These are phyloP conservation scores for Drosophila trichaetosa DNA, from an alignment of 2,888 invertebrate species.

Conservation along the genomic window DNA sequence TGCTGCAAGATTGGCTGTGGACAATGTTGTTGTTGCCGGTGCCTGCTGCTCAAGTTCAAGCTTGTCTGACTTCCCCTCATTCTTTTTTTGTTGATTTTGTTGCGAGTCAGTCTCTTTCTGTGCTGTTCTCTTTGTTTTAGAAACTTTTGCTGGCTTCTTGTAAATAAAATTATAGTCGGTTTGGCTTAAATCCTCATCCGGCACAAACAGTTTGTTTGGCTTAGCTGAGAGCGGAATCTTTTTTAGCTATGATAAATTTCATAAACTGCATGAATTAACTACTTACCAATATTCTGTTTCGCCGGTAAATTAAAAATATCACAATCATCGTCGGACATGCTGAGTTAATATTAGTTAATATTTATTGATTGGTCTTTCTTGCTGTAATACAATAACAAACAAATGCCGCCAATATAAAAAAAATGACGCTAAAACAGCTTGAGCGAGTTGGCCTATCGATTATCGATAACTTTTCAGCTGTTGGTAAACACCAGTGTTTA, in stretches of 20 bases:
- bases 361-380: background rate
- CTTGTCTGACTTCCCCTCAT: background rate
- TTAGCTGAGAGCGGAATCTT: conserved; percentile 15
- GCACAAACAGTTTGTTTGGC: conserved; percentile 16
- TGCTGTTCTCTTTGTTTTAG: conserved; percentile 2
- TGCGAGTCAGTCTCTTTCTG: background rate
- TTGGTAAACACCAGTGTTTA: conserved; percentile 2
- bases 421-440: background rate
- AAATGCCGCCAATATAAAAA: conserved; percentile 33
- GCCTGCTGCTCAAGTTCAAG: background rate
- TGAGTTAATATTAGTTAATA: background rate
- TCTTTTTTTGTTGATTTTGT: background rate
- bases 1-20: background rate
- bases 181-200: conserved; percentile 32
- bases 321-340: conserved; percentile 65
- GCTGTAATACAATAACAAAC: background rate
- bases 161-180: conserved; percentile 55
- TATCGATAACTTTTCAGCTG: conserved; percentile 32
- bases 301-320: conserved; percentile 57
- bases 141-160: conserved; percentile 24
- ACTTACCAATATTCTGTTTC: conserved; percentile 34
- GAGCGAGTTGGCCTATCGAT: background rate
- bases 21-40: background rate
- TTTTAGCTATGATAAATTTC: background rate
- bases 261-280: background rate